Conservation (phyloP, 2,113 vertebrate species). For the Columba janthina region DNA sequence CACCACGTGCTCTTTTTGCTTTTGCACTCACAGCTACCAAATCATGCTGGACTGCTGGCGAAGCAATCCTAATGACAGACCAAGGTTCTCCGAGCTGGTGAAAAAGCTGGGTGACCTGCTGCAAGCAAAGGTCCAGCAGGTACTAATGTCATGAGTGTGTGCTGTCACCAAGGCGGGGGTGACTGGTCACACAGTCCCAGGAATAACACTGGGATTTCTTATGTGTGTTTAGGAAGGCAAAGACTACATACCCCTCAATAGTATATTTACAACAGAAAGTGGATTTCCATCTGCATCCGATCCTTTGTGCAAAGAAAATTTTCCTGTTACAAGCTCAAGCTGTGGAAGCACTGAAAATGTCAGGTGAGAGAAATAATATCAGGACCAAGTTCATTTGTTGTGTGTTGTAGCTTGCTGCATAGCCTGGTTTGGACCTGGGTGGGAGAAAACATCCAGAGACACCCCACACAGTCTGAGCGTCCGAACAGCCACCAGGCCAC, state of each 20-base stretch:
- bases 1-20: background rate
- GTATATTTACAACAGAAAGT: conserved; percentile 66
- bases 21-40: conserved; percentile 81
- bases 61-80: conserved; percentile 81
- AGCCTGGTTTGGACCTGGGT: background rate
- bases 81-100: conserved; percentile 86
- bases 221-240: conserved; percentile 80
- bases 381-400: background rate
- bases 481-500: background rate
- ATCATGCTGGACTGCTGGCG: conserved; percentile 94
- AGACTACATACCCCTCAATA: conserved; percentile 83
- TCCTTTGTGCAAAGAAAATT: conserved; percentile 45
- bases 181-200: rapidly evolving
- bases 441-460: background rate
- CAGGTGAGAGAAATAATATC: conserved; percentile 62
- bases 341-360: conserved; percentile 64
- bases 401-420: background rate
- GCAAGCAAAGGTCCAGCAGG: conserved; percentile 87
- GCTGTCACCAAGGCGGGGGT: rapidly evolving
- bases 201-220: background rate
- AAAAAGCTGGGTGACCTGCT: conserved; percentile 88
- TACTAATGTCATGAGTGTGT: background rate
- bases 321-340: conserved; percentile 40
- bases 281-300: conserved; percentile 37
- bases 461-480: background rate